Evolutionary conservation across 2,797 vertebrate species (phyloP).

Genomic region (Pseudochromis fuscus): DNA sequence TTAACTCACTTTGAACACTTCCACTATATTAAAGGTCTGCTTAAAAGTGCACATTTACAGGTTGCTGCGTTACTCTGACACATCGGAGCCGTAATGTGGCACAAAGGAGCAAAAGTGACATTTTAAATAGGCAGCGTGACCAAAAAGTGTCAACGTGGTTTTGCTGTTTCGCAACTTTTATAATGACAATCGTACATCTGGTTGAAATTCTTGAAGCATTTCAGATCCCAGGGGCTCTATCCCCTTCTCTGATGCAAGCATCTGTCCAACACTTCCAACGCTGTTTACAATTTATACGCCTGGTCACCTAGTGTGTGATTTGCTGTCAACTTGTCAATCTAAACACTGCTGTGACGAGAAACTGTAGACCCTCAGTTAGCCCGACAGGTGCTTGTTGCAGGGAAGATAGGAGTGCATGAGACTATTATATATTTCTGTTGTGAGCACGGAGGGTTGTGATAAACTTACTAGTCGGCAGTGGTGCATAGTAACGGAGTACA

Average conservation of each 20-base stretch:
- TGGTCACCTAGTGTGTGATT: conserved; percentile 71
- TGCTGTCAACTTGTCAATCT: conserved; percentile 75
- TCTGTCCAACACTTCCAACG: conserved; percentile 63
- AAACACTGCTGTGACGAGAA: conserved; percentile 36
- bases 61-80: conserved; percentile 33
- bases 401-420: conserved; percentile 24
- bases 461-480: no score
- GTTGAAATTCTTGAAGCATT: conserved; percentile 58
- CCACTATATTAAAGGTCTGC: conserved; percentile 24
- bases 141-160: conserved; percentile 54
- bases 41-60: conserved; percentile 21
- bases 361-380: conserved; percentile 51
- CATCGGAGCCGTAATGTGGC: conserved; percentile 24
- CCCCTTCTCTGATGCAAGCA: conserved; percentile 56
- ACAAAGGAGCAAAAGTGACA: conserved; percentile 41
- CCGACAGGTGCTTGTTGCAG: conserved; percentile 49
- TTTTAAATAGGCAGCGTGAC: conserved; percentile 46
- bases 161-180: conserved; percentile 44
- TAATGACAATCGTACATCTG: conserved; percentile 56
- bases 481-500: no score
- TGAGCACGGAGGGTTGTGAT: conserved; percentile 31
- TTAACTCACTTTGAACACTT: conserved; percentile 35
- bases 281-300: conserved; percentile 67
- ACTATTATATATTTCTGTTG: conserved; percentile 8
- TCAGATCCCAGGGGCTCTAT: conserved; percentile 52